Evolutionary conservation across 1,140 invertebrate species (phyloP).

Genomic region (Ruditapes philippinarum): DNA sequence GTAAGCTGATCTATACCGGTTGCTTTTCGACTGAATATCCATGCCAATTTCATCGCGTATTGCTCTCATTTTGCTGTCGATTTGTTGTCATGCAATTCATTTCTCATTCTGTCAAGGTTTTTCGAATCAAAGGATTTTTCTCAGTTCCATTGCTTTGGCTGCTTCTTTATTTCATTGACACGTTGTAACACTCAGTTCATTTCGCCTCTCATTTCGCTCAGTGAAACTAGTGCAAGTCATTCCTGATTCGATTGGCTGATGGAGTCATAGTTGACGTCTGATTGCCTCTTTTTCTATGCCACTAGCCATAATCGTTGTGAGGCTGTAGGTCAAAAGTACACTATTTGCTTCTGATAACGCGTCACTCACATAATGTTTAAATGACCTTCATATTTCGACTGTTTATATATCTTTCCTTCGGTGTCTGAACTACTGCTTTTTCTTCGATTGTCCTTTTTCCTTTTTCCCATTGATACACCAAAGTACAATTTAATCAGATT

Average conservation of each 20-base stretch:
- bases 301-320: neutral
- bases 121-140: conserved; percentile 48
- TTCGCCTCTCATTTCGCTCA: neutral
- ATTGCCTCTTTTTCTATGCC: neutral
- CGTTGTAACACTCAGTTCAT: neutral
- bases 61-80: conserved; percentile 60
- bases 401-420: too few species aligned
- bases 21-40: neutral
- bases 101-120: conserved; percentile 54
- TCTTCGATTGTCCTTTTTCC: too few species aligned
- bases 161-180: conserved; percentile 21
- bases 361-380: neutral
- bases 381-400: too few species aligned
- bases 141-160: conserved; percentile 12
- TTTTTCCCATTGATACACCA: too few species aligned
- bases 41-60: conserved; percentile 43
- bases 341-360: neutral
- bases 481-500: too few species aligned
- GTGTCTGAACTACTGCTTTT: too few species aligned
- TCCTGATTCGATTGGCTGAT: neutral
- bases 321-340: neutral
- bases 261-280: neutral
- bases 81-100: conserved; percentile 51
- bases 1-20: conserved; percentile 5
- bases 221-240: conserved; percentile 4